These are phyloP conservation scores for Coenonympha glycerion DNA, from an alignment of 2,888 invertebrate genomes.

Conservation along the genomic window DNA sequence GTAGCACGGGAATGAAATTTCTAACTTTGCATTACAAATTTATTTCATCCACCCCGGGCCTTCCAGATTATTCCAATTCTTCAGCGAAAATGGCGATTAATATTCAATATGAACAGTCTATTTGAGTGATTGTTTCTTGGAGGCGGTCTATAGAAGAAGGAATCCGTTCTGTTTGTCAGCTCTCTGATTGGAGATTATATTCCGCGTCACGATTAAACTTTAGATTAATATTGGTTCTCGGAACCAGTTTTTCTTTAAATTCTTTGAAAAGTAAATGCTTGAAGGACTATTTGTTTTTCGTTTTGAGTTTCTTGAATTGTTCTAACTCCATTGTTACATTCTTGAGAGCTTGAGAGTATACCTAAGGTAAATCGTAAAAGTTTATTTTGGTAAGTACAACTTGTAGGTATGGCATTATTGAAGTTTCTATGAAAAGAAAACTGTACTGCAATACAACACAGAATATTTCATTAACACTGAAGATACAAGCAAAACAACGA, in stretches of 20 bases:
- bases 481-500: no score
- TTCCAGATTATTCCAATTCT: constrained; percentile 68
- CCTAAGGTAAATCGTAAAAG: no score
- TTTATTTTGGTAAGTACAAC: no score
- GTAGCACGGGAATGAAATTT: constrained; percentile 69
- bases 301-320: neutral
- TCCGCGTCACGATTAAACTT: constrained; percentile 51
- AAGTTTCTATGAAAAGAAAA: no score
- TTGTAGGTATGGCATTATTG: no score
- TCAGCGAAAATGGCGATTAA: constrained; percentile 72
- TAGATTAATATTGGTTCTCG: constrained; percentile 31
- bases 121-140: constrained; percentile 72
- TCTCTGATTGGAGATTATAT: constrained; percentile 48
- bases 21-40: constrained; percentile 75
- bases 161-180: constrained; percentile 48
- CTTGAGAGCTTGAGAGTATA: no score
- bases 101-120: constrained; percentile 73
- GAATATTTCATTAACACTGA: no score
- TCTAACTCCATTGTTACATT: neutral
- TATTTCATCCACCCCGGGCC: constrained; percentile 58
- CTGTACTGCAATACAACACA: no score
- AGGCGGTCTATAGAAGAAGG: constrained; percentile 42
- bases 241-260: constrained; percentile 23
- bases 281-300: neutral
- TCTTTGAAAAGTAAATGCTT: constrained; percentile 14